Evolutionary conservation across 2,113 vertebrate species (phyloP).

Genomic region (Chaetorhynchus papuensis): DNA sequence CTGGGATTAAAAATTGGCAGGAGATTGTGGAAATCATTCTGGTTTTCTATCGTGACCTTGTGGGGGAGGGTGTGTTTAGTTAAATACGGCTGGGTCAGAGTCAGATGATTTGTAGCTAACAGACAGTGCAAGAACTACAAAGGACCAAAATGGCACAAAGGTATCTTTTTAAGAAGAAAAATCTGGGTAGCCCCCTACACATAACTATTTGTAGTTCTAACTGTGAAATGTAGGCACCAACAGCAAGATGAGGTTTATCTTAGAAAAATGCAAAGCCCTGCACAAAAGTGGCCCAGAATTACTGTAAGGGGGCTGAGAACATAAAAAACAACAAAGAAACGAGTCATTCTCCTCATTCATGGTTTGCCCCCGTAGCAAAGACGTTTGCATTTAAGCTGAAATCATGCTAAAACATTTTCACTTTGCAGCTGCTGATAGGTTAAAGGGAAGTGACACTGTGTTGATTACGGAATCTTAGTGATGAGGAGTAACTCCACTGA

Average conservation of each 20-base stretch:
- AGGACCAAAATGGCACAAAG: neutral
- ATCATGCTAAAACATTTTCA: neutral
- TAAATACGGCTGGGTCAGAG: neutral
- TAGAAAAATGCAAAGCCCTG: neutral
- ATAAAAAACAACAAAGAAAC: neutral
- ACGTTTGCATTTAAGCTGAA: neutral
- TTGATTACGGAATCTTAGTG: neutral
- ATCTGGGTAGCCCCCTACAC: neutral
- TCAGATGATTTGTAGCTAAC: conserved; percentile 2
- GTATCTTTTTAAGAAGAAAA: neutral
- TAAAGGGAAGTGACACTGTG: neutral
- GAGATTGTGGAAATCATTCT: neutral
- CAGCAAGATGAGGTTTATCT: neutral
- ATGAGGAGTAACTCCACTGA: neutral
- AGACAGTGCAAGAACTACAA: neutral
- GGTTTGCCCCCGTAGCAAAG: neutral
- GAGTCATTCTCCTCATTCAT: neutral
- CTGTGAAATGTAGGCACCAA: neutral
- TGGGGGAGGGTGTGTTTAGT: neutral
- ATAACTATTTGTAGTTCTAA: neutral
- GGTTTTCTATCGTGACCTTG: neutral
- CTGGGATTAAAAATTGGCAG: neutral
- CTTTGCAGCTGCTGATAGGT: neutral
- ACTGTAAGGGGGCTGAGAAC: neutral
- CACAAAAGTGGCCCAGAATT: neutral